Percentiles rank a stretch among this genome's conserved stretches.
These are phyloP conservation scores for Orthosia gothica DNA, from an alignment of 2,888 invertebrate species.

Conservation along the genomic window DNA sequence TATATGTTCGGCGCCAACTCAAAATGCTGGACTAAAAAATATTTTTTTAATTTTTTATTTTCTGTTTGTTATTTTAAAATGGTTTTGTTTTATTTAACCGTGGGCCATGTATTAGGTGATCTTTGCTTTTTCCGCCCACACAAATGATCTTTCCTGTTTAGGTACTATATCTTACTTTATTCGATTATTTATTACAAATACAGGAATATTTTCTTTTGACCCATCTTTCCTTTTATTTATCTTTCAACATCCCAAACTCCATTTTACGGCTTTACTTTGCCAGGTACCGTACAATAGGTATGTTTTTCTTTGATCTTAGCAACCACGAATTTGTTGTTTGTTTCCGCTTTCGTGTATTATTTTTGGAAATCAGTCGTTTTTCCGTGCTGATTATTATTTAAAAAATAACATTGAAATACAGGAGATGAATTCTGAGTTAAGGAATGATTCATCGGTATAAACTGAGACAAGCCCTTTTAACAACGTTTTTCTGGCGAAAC, in stretches of 20 bases:
- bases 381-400: not conserved
- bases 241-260: slow-evolving; percentile 4
- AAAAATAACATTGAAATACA: not conserved
- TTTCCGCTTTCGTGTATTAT: not conserved
- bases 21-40: no score
- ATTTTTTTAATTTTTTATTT: no score
- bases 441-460: not conserved
- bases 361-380: not conserved
- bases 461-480: not conserved
- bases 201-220: not conserved
- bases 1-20: no score
- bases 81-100: no score
- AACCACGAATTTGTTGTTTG: not conserved
- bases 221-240: slow-evolving; percentile 23
- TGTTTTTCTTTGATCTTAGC: slow-evolving; percentile 25
- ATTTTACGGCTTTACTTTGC: slow-evolving; percentile 14
- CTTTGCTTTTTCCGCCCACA: no score
- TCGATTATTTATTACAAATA: not conserved
- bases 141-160: no score
- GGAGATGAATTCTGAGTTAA: not conserved
- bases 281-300: slow-evolving; percentile 16
- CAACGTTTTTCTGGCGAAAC: not conserved
- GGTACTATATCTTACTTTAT: no score
- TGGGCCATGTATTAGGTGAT: no score
- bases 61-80: no score